Conservation (phyloP, 2,113 vertebrate species). For the Microcebus griseorufus region DNA sequence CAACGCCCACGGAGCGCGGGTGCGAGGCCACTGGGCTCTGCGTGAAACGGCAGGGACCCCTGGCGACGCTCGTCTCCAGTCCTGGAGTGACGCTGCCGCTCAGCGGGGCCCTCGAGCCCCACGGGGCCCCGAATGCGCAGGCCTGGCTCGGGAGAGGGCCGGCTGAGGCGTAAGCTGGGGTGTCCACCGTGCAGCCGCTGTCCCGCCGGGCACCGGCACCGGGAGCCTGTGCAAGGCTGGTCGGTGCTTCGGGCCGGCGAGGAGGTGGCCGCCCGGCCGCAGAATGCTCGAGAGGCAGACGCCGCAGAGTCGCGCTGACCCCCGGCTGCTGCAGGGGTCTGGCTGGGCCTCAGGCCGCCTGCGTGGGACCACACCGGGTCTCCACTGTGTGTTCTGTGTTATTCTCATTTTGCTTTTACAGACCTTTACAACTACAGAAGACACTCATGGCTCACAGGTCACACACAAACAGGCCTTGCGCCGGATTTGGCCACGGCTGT, state of each 20-base stretch:
- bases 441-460: neutral
- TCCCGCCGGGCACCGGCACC: neutral
- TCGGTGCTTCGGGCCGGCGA: rapidly evolving
- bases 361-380: neutral
- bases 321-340: too few relatives aligned
- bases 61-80: neutral
- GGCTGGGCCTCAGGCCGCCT: too few relatives aligned
- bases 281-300: too few relatives aligned
- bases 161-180: neutral
- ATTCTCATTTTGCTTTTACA: neutral
- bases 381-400: neutral
- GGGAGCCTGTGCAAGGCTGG: neutral
- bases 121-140: neutral
- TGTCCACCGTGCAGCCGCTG: neutral
- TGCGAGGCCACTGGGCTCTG: too few relatives aligned
- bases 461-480: neutral
- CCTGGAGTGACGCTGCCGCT: neutral
- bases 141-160: rapidly evolving
- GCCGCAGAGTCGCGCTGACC: too few relatives aligned
- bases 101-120: neutral
- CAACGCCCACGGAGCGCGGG: too few relatives aligned
- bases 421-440: neutral
- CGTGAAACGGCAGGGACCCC: neutral
- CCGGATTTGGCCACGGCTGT: rapidly evolving
- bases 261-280: neutral